Evolutionary conservation across 2,113 vertebrate species (phyloP), one percentile per base, ranked within the genome.

Genomic region (Cebidichthys violaceus): DNA sequence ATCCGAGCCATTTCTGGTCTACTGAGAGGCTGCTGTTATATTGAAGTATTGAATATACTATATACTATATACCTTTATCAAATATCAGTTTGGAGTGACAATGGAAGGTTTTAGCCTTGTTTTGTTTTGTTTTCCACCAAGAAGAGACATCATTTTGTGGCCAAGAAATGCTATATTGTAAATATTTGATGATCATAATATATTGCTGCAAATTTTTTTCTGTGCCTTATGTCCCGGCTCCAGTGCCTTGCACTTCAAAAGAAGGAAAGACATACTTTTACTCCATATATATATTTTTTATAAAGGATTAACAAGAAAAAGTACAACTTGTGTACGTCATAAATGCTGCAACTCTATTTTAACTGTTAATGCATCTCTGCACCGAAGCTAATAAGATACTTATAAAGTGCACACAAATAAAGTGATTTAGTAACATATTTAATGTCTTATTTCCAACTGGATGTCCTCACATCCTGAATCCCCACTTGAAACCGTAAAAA

Each of bases 1-100:
- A 64, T 62, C 50, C 15, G 37, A 83, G 64, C 79, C 15, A 37
- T 57, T 78, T 65, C 64, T 43, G 60, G 79, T 8, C 64, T 47
- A 37, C 50, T 52, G 39, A 45, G 62, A 75, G 20, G 74, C 74
- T 60, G 59, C 37, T 78, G 0, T 20, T 31, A 6, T 39, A 2
- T 2, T 33, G 9, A 20, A 13, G 22, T 0, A 39, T 24, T 20
- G 7, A 15, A 31, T 22, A 11, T 45, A 2, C 50, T 61, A 57
- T 15, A 59, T 17, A 31, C 27, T n/a, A 9, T 60, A 60, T 4
- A 1, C 2, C 2, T 22, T 18, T 0, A 50, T 74, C 62, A 6
- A 37, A 74, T 20, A 47, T 47, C 24, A 4, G 50, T 68, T 39
- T 0, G 15, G 9, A 20, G 45, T 9, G n/a, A 41, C 47, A 6